Evolutionary conservation across 2,113 vertebrate species (phyloP), one percentile per base, ranked within the genome.

Genomic region (Notiomystis cincta): DNA sequence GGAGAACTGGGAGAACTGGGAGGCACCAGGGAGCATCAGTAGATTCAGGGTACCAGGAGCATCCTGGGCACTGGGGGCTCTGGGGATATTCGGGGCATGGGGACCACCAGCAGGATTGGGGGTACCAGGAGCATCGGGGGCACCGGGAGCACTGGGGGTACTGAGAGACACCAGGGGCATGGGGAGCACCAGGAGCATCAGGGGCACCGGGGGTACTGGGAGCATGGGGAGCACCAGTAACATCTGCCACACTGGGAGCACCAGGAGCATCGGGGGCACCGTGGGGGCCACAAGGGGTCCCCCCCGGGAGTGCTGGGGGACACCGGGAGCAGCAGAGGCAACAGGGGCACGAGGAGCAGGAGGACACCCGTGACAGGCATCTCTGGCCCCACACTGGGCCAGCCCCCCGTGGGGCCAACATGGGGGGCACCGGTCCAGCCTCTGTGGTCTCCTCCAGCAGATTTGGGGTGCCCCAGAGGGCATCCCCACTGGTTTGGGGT

Each of bases 141-240:
- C 24, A 53, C 7, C 4, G 19, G 53, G 40, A 3, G 24, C 4
- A 21, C 21, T 22, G 24, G 57, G 28, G 1, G n/a, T 3, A 31
- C 33, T 10, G 13, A n/a, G 37, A 10, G 14, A 7, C 3, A 42
- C 1, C 1, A 1, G 8, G 66, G 4, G 6, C 12, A 31, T 1
- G 4, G 2, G 19, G 37, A 9, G 8, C 17, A 37, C 2, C 38
- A 23, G 38, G 6, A 54, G 21, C 21, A 20, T 9, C 5, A 10
- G 51, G 54, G 11, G 12, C 24, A 23, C 1, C 30, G 54, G 28
- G 28, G 9, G 31, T 7, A 11, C 42, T 56, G 45, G 53, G 53
- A 22, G 40, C 27, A 23, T 2, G 50, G 24, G 40, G 54, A 25
- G 30, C 58, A 62, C 31, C 75, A 6, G 47, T 11, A 30, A 30